Conservation (phyloP, 2,888 invertebrate genomes). For the Carterocephalus palaemon region DNA sequence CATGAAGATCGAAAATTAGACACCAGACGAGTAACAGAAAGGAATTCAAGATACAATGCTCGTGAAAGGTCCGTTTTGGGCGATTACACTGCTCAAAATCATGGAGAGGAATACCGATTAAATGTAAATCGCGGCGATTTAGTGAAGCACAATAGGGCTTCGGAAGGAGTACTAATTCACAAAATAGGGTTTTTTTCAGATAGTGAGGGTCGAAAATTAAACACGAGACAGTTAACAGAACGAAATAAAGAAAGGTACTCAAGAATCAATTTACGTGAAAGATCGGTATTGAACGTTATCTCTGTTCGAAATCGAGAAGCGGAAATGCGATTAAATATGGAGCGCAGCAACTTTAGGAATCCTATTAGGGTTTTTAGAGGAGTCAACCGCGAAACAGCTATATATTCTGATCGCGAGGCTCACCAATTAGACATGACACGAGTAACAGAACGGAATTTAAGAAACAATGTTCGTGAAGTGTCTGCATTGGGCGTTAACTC, state of each 20-base stretch:
- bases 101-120: not conserved
- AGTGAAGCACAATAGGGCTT: no score
- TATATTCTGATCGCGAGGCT: not conserved
- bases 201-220: no score
- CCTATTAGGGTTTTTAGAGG: no score
- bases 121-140: not conserved
- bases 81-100: not conserved
- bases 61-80: not conserved
- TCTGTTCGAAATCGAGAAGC: not conserved
- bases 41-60: conserved; percentile 1
- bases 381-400: no score
- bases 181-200: no score
- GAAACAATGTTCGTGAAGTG: not conserved
- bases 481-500: not conserved
- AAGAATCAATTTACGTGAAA: not conserved
- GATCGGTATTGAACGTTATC: not conserved
- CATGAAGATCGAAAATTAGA: no score
- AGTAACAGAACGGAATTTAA: not conserved
- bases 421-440: not conserved
- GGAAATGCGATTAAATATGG: not conserved
- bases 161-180: no score
- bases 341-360: not conserved
- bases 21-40: no score
- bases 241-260: no score
- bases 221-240: no score